phyloP scores from a whole-genome alignment of 1,140 invertebrate species.

The Dreissena rostriformis region DNA sequence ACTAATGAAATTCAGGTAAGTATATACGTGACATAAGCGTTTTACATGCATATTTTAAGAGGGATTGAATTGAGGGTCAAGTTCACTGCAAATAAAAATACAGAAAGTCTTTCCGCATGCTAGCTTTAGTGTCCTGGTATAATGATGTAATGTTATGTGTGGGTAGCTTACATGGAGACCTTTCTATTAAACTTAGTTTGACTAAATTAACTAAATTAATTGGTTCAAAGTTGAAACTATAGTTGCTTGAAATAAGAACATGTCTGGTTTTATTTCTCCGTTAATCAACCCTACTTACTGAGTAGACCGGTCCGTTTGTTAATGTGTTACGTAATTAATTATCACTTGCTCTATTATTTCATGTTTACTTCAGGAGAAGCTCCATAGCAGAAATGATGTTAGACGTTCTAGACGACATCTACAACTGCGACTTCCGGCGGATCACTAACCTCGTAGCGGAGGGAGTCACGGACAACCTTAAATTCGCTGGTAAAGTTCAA shows the following conservation, averaged over 20 bases:
- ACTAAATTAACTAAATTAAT: no score
- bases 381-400: constrained; percentile 26
- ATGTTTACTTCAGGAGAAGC: constrained; percentile 1
- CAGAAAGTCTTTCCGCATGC: no score
- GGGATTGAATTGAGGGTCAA: no score
- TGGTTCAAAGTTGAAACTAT: no score
- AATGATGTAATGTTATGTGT: no score
- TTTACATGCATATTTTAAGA: no score
- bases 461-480: background rate
- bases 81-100: no score
- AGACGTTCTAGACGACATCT: constrained; percentile 33
- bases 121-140: no score
- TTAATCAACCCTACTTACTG: background rate
- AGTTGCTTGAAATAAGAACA: background rate
- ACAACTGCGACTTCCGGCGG: constrained; percentile 24
- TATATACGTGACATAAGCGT: no score
- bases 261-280: background rate
- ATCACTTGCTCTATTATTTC: no score
- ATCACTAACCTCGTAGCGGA: constrained; percentile 18
- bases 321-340: background rate
- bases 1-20: background rate
- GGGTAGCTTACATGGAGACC: no score
- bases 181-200: no score
- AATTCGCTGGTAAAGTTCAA: constrained; percentile 17
- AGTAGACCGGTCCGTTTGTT: background rate